Conservation (phyloP, 2,888 invertebrate genomes). For the Microctonus aethiopoides region DNA sequence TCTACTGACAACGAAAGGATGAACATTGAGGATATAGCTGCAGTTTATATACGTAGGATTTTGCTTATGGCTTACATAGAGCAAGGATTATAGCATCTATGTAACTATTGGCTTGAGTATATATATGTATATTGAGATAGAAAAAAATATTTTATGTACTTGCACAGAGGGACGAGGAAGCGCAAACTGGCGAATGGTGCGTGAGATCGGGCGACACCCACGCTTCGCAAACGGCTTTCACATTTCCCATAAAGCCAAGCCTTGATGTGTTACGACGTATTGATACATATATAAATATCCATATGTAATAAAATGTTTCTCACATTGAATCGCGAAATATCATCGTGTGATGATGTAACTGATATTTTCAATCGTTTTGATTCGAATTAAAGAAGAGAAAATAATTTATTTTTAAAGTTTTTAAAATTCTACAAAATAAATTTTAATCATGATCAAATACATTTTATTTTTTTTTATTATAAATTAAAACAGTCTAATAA, state of each 20-base stretch:
- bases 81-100: not conserved
- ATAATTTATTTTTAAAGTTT: no score
- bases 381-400: not conserved
- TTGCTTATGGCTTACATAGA: not conserved
- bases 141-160: not conserved
- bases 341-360: not conserved
- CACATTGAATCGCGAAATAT: not conserved
- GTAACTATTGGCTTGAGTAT: not conserved
- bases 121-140: not conserved
- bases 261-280: slow-evolving; percentile 20
- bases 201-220: slow-evolving; percentile 61
- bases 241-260: slow-evolving; percentile 58
- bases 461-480: no score
- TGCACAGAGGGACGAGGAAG: slow-evolving; percentile 3
- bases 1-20: not conserved
- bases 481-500: no score
- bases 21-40: no score
- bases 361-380: not conserved
- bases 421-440: no score
- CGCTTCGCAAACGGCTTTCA: slow-evolving; percentile 55
- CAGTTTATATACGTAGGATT: no score
- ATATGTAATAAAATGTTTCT: not conserved
- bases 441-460: no score
- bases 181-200: slow-evolving; percentile 44
- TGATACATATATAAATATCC: not conserved